Percentiles rank a stretch among this genome's conserved stretches.
Evolutionary conservation across 2,113 vertebrate genomes (phyloP).

Genomic region (Ondatra zibethicus): DNA sequence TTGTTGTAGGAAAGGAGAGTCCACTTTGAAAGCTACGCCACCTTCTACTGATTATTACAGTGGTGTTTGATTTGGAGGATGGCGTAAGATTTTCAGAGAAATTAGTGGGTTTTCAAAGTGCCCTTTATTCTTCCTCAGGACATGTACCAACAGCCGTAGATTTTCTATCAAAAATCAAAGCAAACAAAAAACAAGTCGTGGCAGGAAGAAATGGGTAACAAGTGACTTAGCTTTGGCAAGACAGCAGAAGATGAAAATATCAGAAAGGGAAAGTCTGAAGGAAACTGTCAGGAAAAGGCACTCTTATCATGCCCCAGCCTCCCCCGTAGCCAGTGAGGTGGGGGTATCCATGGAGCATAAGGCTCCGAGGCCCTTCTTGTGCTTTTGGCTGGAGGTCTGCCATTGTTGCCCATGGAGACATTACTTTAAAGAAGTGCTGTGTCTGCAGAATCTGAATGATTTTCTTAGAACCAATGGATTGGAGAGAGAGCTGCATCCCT

Average conservation of each 20-base stretch:
- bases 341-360: conserved; percentile 65
- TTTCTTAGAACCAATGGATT: conserved; percentile 64
- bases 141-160: background rate
- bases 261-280: conserved; percentile 41
- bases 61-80: background rate
- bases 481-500: conserved; percentile 5
- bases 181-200: background rate
- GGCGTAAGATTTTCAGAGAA: background rate
- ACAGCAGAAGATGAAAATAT: background rate
- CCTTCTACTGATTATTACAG: background rate
- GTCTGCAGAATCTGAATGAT: conserved; percentile 35
- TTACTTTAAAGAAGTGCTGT: conserved; percentile 72
- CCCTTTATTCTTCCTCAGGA: background rate
- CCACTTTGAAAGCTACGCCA: background rate
- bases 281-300: conserved; percentile 59
- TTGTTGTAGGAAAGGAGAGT: background rate
- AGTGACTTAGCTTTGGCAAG: background rate
- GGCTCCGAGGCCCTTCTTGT: conserved; percentile 53
- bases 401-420: conserved; percentile 79
- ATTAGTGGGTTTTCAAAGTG: background rate
- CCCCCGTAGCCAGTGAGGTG: conserved; percentile 60
- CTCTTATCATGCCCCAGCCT: conserved; percentile 49
- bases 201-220: background rate
- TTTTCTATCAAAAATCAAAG: background rate
- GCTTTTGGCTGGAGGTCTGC: conserved; percentile 76